phyloP scores from a whole-genome alignment of 1,140 invertebrate genomes.

The Drosophila simulans region DNA sequence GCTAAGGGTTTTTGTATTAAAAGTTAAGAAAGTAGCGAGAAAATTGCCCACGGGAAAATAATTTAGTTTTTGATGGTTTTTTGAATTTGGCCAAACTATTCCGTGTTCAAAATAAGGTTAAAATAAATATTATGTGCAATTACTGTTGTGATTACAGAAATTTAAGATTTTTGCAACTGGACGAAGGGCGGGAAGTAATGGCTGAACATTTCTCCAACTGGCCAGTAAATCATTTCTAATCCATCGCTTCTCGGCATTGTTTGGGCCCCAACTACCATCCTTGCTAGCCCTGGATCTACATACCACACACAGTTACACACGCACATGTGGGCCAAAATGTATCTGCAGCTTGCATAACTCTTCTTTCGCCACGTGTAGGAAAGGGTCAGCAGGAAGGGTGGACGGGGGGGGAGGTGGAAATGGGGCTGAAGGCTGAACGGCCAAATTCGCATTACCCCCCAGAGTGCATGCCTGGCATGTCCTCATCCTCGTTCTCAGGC shows the following conservation, averaged over 20 bases:
- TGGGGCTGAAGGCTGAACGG: neutral
- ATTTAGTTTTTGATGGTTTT: conserved; percentile 8
- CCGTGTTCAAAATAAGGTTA: conserved; percentile 1
- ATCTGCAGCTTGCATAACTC: conserved; percentile 74
- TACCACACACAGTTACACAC: conserved; percentile 19
- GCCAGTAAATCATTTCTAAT: conserved; percentile 73
- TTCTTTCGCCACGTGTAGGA: conserved; percentile 54
- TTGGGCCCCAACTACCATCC: conserved; percentile 28
- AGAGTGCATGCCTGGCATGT: conserved; percentile 50
- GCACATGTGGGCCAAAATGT: conserved; percentile 37
- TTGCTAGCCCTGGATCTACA: conserved; percentile 33
- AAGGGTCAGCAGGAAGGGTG: conserved; percentile 15
- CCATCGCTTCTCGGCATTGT: conserved; percentile 60
- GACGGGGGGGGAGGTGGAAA: neutral
- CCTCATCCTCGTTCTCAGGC: conserved; percentile 11
- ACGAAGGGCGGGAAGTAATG: neutral
- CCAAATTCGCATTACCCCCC: conserved; percentile 44
- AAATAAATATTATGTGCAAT: neutral
- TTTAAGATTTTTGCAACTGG: neutral
- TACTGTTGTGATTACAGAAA: neutral
- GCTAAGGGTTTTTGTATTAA: neutral
- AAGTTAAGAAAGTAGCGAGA: conserved; percentile 13
- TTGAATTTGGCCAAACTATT: neutral
- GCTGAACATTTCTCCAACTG: conserved; percentile 24
- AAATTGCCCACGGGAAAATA: neutral